Conservation (phyloP, 2,888 invertebrate genomes). For the Macaria notata region DNA sequence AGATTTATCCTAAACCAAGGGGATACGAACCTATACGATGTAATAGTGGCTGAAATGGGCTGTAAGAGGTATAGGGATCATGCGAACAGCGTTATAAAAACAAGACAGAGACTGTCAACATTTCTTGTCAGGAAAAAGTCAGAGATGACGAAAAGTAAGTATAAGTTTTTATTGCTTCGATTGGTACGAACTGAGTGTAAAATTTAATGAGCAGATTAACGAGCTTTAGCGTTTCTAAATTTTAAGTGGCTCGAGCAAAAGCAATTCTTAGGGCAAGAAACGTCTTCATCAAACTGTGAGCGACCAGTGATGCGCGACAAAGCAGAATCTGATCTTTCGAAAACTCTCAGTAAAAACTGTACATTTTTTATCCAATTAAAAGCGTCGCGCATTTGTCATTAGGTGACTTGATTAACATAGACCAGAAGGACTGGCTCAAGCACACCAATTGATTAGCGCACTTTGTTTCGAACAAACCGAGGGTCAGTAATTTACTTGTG, state of each 20-base stretch:
- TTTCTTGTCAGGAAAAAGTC: too few species aligned
- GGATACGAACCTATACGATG: background rate
- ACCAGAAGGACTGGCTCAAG: too few species aligned
- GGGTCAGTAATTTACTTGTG: too few species aligned
- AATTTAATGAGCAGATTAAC: background rate
- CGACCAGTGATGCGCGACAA: conserved; percentile 35
- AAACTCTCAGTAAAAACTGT: conserved; percentile 54
- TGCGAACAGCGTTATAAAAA: too few species aligned
- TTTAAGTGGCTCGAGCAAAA: conserved; percentile 26
- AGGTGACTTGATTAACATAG: background rate
- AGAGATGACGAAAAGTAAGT: too few species aligned
- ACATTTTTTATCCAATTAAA: conserved; percentile 72
- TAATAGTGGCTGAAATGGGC: too few species aligned
- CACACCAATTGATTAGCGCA: too few species aligned
- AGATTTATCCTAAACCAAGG: conserved; percentile 54
- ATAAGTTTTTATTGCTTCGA: too few species aligned
- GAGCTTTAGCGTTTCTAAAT: background rate
- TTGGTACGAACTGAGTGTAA: too few species aligned
- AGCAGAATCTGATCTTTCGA: conserved; percentile 31
- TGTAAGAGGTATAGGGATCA: too few species aligned
- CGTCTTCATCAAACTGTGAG: conserved; percentile 46
- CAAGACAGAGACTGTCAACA: too few species aligned
- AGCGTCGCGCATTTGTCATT: conserved; percentile 51
- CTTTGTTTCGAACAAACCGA: too few species aligned
- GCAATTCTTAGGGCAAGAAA: conserved; percentile 36